Conservation (phyloP, 2,113 vertebrate species). For the Oceanodroma tethys region DNA sequence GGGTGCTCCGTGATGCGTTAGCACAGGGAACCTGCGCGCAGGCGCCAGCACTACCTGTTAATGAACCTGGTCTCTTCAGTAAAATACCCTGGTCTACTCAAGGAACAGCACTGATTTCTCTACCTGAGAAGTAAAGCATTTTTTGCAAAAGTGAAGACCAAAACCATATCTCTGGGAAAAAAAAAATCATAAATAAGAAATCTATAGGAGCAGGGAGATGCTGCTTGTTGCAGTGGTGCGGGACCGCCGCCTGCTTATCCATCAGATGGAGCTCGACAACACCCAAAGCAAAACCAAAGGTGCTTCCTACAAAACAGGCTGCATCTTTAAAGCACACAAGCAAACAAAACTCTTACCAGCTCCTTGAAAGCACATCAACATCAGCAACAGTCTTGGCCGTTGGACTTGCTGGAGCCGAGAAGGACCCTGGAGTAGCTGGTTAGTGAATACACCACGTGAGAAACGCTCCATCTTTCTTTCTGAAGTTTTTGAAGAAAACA, state of each 20-base stretch:
- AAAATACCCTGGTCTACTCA: not conserved
- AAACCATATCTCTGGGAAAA: not conserved
- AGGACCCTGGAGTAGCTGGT: not conserved
- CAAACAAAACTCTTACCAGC: not conserved
- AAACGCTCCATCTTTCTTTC: not conserved
- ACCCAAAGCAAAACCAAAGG: not conserved
- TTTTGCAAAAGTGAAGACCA: not conserved
- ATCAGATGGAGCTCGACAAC: fast-evolving
- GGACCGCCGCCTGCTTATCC: fast-evolving
- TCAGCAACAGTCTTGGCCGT: fast-evolving
- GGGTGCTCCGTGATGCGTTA: fast-evolving
- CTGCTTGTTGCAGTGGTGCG: not conserved
- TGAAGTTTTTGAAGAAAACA: not conserved
- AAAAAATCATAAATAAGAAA: no score
- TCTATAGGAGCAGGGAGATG: not conserved
- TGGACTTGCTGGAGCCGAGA: not conserved
- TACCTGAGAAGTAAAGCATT: not conserved
- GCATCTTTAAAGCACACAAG: not conserved
- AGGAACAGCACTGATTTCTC: not conserved
- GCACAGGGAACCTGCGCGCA: not conserved
- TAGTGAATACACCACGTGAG: fast-evolving
- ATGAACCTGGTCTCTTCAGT: fast-evolving
- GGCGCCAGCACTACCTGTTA: no score
- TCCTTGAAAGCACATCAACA: not conserved
- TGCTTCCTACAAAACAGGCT: not conserved